Conservation (phyloP, 2,113 vertebrate genomes). For the Sebastes schlegelii region DNA sequence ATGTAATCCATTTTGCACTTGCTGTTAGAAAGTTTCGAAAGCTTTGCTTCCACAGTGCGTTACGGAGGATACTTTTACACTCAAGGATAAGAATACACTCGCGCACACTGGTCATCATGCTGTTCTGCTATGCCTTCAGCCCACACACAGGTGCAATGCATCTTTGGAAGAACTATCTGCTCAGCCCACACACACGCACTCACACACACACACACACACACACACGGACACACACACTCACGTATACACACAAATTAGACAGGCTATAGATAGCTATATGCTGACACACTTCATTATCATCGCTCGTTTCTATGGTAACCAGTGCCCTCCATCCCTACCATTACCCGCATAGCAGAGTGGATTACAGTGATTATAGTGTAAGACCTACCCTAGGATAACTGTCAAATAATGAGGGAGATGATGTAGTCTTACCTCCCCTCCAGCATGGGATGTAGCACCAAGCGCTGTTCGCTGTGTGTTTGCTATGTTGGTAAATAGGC, state of each 20-base stretch:
- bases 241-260: constrained; percentile 47
- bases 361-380: constrained; percentile 73
- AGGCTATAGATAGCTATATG: constrained; percentile 75
- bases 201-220: background rate
- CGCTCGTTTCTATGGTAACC: constrained; percentile 74
- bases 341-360: constrained; percentile 57
- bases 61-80: constrained; percentile 33
- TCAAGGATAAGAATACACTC: constrained; percentile 51
- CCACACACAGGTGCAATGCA: constrained; percentile 68
- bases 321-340: constrained; percentile 52
- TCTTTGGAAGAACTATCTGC: constrained; percentile 61
- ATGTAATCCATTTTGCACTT: background rate
- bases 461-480: constrained; percentile 3
- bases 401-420: constrained; percentile 68
- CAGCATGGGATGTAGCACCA: constrained; percentile 26
- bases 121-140: constrained; percentile 61
- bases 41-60: constrained; percentile 22
- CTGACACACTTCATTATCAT: constrained; percentile 70
- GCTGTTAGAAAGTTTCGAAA: constrained; percentile 36
- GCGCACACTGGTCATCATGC: constrained; percentile 53
- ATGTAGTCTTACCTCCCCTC: constrained; percentile 45
- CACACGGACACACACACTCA: constrained; percentile 3
- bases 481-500: background rate
- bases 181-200: constrained; percentile 39
- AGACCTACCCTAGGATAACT: constrained; percentile 63